Evolutionary conservation across 2,797 vertebrate species (phyloP), one percentile per base, ranked within the genome.

Genomic region (Argya squamiceps): DNA sequence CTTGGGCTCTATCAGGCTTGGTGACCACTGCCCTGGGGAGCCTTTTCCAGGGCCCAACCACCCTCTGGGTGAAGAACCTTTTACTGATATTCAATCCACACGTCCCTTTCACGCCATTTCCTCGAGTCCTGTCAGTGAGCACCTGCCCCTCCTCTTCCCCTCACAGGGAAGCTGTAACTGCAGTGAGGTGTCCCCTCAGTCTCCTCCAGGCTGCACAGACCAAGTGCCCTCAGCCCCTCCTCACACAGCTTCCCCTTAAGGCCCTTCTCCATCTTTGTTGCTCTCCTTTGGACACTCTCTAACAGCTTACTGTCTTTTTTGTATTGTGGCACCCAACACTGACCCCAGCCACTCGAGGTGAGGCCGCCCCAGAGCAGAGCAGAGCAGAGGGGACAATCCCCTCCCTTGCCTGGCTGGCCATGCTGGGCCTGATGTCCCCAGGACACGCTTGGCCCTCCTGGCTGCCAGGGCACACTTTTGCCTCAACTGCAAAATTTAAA

Each of bases 311-410:
- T 21, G 5, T 21, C 3, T 58, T n/a, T 79, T 30, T 37, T 37
- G 37, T 37, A n/a, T n/a, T n/a, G n/a, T n/a, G n/a, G n/a, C 37
- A 12, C 37, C 37, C 37, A 37, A 37, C 37, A 37, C 6, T n/a
- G 27, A 10, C 23, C 19, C 24, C 32, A 68, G 46, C 11, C 11
- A 9, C 64, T 37, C 1, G 4, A 39, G 46, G 23, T 60, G 39
- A 85, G 39, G 53, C 71, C 0, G 0, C 5, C 16, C 44, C n/a
- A 65, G n/a, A 0, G 2, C 44, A 73, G 63, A 0, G 2, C 44
- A 73, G 63, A 52, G 53, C 43, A 75, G 58, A 49, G 27, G 0
- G 27, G n/a, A 65, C 44, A 73, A 21, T 58, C 11, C 15, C 39
- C n/a, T n/a, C 37, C 37, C 59, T 50, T 11, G 6, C 9, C 32